A percentile compares a stretch with the other conserved stretches of the same genome.
These are phyloP conservation scores for Amphiura filiformis DNA, from an alignment of 35 echinoderm and acorn worm species.

Conservation along the genomic window DNA sequence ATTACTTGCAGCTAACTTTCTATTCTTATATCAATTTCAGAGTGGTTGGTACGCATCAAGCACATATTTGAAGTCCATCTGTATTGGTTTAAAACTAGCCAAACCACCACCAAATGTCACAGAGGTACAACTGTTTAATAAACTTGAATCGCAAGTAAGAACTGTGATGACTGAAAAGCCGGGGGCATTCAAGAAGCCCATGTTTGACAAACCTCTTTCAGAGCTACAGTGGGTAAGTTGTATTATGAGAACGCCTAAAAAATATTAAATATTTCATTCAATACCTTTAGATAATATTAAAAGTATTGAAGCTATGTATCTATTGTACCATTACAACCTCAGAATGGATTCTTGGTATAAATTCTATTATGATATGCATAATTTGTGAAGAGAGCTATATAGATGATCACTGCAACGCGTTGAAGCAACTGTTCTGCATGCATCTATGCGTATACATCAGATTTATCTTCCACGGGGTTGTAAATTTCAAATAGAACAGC, in stretches of 20 bases:
- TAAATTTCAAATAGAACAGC: no score
- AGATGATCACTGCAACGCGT: no score
- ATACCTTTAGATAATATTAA: neutral
- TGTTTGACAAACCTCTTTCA: slow-evolving; percentile 61
- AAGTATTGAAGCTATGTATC: no score
- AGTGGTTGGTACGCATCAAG: slow-evolving; percentile 73
- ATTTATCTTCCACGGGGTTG: no score
- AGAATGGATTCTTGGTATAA: no score
- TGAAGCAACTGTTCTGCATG: no score
- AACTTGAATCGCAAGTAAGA: slow-evolving; percentile 63
- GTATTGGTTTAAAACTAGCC: slow-evolving; percentile 46
- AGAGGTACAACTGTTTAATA: slow-evolving; percentile 71
- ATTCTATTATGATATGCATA: no score
- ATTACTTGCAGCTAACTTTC: no score
- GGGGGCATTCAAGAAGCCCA: slow-evolving; percentile 51
- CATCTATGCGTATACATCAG: no score
- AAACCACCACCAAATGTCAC: slow-evolving; percentile 73
- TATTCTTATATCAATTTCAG: slow-evolving; percentile 49
- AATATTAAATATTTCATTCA: neutral
- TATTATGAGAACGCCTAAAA: neutral
- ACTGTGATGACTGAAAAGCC: slow-evolving; percentile 25
- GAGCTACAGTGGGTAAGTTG: slow-evolving; percentile 83
- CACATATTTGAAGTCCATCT: slow-evolving; percentile 68
- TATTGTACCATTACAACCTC: no score
- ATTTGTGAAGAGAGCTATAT: no score